Evolutionary conservation across 2,888 invertebrate species (phyloP), one percentile per base, ranked within the genome.

Genomic region (Lobophora halterata): DNA sequence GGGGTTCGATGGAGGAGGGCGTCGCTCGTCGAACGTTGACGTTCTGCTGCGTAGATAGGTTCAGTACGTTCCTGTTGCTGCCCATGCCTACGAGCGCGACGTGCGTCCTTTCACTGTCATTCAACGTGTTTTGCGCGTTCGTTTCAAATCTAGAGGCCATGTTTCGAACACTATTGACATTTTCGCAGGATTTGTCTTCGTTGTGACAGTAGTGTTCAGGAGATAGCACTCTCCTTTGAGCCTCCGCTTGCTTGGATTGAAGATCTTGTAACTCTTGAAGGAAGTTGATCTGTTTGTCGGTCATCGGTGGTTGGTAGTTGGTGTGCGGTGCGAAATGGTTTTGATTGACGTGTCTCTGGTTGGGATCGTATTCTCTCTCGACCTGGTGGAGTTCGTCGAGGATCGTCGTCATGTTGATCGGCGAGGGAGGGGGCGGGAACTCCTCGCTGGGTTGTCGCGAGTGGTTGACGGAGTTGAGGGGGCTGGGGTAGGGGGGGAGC

Each of bases 381-480:
- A 90, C 80, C 55, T 88, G 87, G 46, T 83, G 79, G 3, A 90
- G 69, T 68, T 91, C 90, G 48, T 91, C 90, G 41, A 91, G 90
- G 0, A 92, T 75, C 0, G 91, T 90, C 10, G 90, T 90, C 46
- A 93, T 79, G 49, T 94, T 93, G 26, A 93, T 89, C 0, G 93
- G 93, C 1, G 94, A 93, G 0, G 96, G 96, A n/a, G 95, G 95
- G 3, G 95, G 95, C 27, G 96, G 96, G 60, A 96, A 96, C 59
- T 96, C 96, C 76, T 95, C 95, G 71, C 95, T 96, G 0, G 94
- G 91, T 72, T 96, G 96, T 27, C 96, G 87, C 1, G 95, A 96
- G 72, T 96, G 96, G 34, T 92, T 90, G 0, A 90, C 92, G 0
- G 95, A 94, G 52, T 91, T 91, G 53, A 92, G 89, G 1, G 94